A percentile compares a stretch with the other conserved stretches of the same genome.
These are phyloP conservation scores for Amblyteles armatorius DNA, from an alignment of 2,888 invertebrate genomes.

Conservation along the genomic window DNA sequence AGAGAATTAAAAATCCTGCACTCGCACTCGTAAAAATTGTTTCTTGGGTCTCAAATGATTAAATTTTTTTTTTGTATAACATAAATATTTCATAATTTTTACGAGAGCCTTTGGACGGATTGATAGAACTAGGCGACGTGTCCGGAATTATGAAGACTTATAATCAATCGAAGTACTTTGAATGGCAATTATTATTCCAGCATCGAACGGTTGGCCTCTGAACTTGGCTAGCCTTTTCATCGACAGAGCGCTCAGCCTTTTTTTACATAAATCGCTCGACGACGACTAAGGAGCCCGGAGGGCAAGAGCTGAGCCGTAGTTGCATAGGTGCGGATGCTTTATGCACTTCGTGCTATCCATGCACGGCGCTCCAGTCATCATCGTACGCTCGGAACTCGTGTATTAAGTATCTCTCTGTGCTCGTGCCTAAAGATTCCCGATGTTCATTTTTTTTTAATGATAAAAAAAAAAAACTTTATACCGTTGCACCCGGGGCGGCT, in stretches of 20 bases:
- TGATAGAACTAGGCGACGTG: no score
- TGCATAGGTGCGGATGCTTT: constrained; percentile 56
- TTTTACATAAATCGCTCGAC: constrained; percentile 46
- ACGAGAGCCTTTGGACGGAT: not conserved
- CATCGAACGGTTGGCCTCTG: constrained; percentile 59
- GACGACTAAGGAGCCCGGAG: constrained; percentile 51
- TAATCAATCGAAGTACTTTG: not conserved
- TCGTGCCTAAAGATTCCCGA: constrained; percentile 26
- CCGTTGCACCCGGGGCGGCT: constrained; percentile 43
- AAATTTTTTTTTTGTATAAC: not conserved
- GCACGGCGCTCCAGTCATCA: constrained; percentile 15
- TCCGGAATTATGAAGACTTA: not conserved
- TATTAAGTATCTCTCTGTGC: not conserved
- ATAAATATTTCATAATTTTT: not conserved
- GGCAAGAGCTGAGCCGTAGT: constrained; percentile 40
- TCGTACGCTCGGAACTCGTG: constrained; percentile 9
- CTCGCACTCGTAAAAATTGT: no score
- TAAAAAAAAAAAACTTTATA: constrained; percentile 21
- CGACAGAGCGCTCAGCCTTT: constrained; percentile 21
- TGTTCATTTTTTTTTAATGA: constrained; percentile 28
- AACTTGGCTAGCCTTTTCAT: constrained; percentile 38
- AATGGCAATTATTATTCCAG: constrained; percentile 47
- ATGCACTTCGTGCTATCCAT: constrained; percentile 43
- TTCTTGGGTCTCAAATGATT: no score
- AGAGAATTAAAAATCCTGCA: not conserved